phyloP scores from a whole-genome alignment of 2,797 vertebrate species.

The Enteromius mattozi region DNA sequence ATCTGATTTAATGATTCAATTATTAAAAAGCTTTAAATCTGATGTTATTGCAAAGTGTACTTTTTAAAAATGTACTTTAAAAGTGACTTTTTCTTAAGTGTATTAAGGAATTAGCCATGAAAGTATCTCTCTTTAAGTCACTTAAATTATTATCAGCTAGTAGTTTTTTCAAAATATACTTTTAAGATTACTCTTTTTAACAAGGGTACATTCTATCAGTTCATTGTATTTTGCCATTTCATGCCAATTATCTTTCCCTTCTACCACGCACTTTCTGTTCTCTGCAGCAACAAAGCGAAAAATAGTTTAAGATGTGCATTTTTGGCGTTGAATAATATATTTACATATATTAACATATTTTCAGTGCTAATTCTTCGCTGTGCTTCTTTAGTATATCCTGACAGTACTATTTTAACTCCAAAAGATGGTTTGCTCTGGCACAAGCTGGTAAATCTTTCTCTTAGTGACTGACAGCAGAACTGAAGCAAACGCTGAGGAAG shows the following conservation, averaged over 20 bases:
- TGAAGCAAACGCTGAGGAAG: not conserved
- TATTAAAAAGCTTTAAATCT: not conserved
- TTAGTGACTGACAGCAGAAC: slow-evolving; percentile 1
- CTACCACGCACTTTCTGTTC: too few relatives aligned
- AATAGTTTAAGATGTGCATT: too few relatives aligned
- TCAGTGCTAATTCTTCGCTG: too few relatives aligned
- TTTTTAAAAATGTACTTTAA: not conserved
- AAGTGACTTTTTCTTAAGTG: not conserved
- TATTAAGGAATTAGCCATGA: not conserved
- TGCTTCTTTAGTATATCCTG: too few relatives aligned
- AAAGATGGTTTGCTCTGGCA: too few relatives aligned
- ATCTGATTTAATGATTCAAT: not conserved
- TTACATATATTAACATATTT: too few relatives aligned
- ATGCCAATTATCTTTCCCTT: not conserved
- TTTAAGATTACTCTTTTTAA: not conserved
- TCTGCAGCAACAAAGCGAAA: not conserved
- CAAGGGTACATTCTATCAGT: not conserved
- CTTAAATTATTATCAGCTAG: not conserved
- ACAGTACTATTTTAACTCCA: too few relatives aligned
- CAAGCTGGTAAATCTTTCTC: not conserved
- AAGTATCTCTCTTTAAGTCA: not conserved
- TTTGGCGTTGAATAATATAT: not conserved
- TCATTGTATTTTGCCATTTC: not conserved
- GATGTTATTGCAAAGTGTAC: not conserved
- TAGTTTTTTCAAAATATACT: not conserved